phyloP scores from a whole-genome alignment of 2,888 invertebrate species.

The Lycaena phlaeas region DNA sequence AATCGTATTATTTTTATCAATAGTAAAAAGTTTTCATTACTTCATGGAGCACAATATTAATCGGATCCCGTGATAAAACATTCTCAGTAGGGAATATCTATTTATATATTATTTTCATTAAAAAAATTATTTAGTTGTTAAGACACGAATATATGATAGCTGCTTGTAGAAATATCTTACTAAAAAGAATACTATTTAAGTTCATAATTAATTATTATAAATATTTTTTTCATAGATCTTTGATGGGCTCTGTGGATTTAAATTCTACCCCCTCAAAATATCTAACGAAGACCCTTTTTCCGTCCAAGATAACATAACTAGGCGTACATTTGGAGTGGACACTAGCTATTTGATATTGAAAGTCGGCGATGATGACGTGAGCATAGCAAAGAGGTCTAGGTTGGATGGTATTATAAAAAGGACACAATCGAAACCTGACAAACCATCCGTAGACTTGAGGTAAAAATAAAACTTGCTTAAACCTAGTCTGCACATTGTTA shows the following conservation, averaged over 20 bases:
- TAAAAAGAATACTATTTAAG: too few species aligned
- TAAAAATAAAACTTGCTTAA: slow-evolving; percentile 19
- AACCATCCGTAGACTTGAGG: slow-evolving; percentile 50
- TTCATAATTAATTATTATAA: too few species aligned
- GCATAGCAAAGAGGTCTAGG: slow-evolving; percentile 30
- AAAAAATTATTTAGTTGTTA: too few species aligned
- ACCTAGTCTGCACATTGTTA: too few species aligned
- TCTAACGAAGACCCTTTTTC: slow-evolving; percentile 21
- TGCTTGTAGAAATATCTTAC: too few species aligned
- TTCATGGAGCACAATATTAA: too few species aligned
- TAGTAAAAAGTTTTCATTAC: too few species aligned
- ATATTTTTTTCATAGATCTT: slow-evolving; percentile 35
- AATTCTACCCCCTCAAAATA: slow-evolving; percentile 37
- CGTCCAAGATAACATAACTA: slow-evolving; percentile 35
- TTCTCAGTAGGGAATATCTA: too few species aligned
- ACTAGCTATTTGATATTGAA: slow-evolving; percentile 52
- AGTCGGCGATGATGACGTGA: slow-evolving; percentile 31
- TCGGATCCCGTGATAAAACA: too few species aligned
- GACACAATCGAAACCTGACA: slow-evolving; percentile 33
- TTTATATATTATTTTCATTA: too few species aligned
- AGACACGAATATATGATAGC: too few species aligned
- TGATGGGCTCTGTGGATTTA: slow-evolving; percentile 39
- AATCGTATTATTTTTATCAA: too few species aligned
- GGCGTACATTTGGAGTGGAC: slow-evolving; percentile 37
- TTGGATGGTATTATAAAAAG: slow-evolving; percentile 33